phyloP scores from a whole-genome alignment of 2,888 invertebrate genomes.

The Epicampocera succincta region DNA sequence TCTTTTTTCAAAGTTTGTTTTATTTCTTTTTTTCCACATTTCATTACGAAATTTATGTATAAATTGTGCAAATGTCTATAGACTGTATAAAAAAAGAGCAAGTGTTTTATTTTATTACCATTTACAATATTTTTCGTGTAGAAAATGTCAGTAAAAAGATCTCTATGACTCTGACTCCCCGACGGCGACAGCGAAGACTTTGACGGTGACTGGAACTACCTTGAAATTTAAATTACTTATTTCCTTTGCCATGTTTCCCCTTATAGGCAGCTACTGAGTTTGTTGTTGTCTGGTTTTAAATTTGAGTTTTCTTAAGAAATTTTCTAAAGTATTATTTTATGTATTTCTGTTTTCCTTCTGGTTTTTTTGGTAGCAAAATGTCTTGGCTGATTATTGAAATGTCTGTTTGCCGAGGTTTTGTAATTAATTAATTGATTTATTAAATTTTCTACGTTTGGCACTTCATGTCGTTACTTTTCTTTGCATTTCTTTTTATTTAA shows the following conservation, averaged over 20 bases:
- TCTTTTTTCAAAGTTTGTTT: conserved; percentile 20
- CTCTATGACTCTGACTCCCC: conserved; percentile 31
- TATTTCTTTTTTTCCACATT: conserved; percentile 17
- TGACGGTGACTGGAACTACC: conserved; percentile 43
- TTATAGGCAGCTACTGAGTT: neutral
- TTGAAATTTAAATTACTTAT: conserved; percentile 64
- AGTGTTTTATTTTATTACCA: conserved; percentile 59
- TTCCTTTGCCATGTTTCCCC: conserved; percentile 38
- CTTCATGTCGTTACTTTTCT: conserved; percentile 28
- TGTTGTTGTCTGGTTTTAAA: conserved; percentile 25
- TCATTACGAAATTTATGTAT: conserved; percentile 40
- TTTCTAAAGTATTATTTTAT: conserved; percentile 7
- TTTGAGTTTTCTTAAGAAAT: conserved; percentile 41
- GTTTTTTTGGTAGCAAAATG: neutral
- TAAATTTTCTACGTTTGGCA: conserved; percentile 16
- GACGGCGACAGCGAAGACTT: conserved; percentile 28
- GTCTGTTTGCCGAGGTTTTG: conserved; percentile 63
- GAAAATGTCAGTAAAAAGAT: conserved; percentile 42
- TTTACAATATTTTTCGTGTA: conserved; percentile 43
- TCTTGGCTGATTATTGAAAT: conserved; percentile 55
- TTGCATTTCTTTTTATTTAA: conserved; percentile 7
- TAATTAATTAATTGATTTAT: conserved; percentile 73
- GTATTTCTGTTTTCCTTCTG: neutral
- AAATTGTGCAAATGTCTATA: conserved; percentile 41
- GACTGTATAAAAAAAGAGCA: conserved; percentile 34